Evolutionary conservation across 2,797 vertebrate genomes (phyloP), one percentile per base, ranked within the genome.

Genomic region (Helicolenus hilgendorfi): DNA sequence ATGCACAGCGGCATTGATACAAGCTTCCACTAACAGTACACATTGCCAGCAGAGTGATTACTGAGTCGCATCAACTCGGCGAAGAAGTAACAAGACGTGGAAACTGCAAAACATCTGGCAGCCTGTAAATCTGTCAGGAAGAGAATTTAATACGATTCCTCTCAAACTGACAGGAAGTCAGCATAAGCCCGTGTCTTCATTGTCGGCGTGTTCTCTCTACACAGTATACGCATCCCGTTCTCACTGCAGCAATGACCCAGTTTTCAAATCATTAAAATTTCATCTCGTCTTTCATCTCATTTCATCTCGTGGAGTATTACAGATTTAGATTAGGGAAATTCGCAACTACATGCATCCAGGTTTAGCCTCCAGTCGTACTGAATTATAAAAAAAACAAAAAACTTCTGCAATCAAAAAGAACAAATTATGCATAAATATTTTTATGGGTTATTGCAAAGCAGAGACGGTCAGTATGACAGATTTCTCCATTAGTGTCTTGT

Each of bases 231-330:
- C 20, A 56, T 60, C 20, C 0, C 7, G 75, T 65, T 73, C 53
- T 22, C 5, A 53, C 36, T 31, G 38, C 36, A 35, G 69, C 58
- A 3, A 20, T 72, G 83, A 80, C 88, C 89, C 71, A 87, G 20
- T 89, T 89, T 88, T 70, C 5, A 33, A 59, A 71, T 85, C 58
- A 77, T 90, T 83, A 22, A 83, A 85, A 56, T 81, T 69, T 72
- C 7, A 85, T 74, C 36, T 77, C 3, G 49, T 11, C 41, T 36
- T 41, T 82, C 64, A 27, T 88, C 29, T 78, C 55, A 60, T 41
- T 27, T 64, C 26, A 20, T 68, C 4, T 26, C 2, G n/a, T 11
- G 9, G 11, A 26, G 53, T 73, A 62, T 69, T 26, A 11, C 49
- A 13, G 5, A 68, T 68, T 79, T n/a, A 59, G 22, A 72, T 55